Conservation (phyloP, 2,888 invertebrate species). For the Meiosimyza decipiens region DNA sequence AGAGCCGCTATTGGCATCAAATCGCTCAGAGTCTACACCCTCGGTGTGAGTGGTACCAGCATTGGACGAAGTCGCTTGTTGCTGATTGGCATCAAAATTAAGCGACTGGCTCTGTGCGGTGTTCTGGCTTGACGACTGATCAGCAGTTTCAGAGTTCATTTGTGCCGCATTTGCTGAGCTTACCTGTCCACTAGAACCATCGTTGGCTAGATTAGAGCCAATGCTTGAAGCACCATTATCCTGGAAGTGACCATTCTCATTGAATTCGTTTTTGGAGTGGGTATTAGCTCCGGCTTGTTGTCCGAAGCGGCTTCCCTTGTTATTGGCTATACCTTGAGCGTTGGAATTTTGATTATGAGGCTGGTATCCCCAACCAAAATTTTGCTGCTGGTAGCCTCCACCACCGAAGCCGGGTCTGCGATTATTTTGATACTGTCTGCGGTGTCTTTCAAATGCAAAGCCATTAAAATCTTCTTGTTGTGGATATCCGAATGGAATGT, state of each 20-base stretch:
- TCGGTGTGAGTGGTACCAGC: constrained; percentile 56
- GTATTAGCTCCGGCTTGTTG: constrained; percentile 63
- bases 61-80: constrained; percentile 61
- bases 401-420: constrained; percentile 14
- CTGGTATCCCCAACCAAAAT: background rate
- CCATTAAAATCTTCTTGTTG: background rate
- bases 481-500: constrained; percentile 53
- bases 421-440: constrained; percentile 43
- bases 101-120: constrained; percentile 62
- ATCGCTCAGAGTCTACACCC: constrained; percentile 47
- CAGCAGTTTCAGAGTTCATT: constrained; percentile 48
- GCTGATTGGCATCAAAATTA: constrained; percentile 55
- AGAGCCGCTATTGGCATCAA: constrained; percentile 57
- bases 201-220: constrained; percentile 59
- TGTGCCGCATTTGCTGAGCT: constrained; percentile 63
- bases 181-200: constrained; percentile 61
- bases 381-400: constrained; percentile 24
- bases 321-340: constrained; percentile 51
- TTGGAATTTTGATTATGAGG: constrained; percentile 45
- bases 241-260: constrained; percentile 47
- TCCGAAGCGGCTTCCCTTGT: constrained; percentile 50
- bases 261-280: constrained; percentile 49
- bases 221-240: constrained; percentile 62
- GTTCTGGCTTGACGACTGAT: constrained; percentile 50
- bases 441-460: constrained; percentile 31